These are phyloP conservation scores for Anticlea derivata DNA, from an alignment of 2,888 invertebrate genomes.

Conservation along the genomic window DNA sequence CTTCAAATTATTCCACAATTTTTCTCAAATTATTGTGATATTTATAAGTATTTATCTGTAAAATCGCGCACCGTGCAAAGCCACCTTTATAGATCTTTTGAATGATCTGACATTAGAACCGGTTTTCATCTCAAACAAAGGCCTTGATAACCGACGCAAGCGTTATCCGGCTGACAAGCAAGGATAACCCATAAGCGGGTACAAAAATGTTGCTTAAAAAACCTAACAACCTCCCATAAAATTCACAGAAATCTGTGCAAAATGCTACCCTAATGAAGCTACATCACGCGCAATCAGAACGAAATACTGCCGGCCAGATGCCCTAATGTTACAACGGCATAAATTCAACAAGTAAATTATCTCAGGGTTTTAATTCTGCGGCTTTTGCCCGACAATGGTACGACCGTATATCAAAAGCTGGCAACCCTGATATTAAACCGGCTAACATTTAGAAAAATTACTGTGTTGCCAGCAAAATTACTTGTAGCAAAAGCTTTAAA, in stretches of 20 bases:
- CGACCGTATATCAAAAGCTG: constrained; percentile 50
- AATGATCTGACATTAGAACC: too few species aligned
- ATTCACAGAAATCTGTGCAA: constrained; percentile 21
- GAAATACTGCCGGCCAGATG: constrained; percentile 51
- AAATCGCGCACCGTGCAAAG: too few species aligned
- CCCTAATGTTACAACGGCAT: constrained; percentile 52
- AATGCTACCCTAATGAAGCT: constrained; percentile 51
- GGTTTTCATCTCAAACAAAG: too few species aligned
- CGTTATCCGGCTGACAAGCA: too few species aligned
- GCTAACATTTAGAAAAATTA: constrained; percentile 50
- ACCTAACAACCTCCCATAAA: not conserved
- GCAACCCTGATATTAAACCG: constrained; percentile 52
- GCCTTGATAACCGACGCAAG: too few species aligned
- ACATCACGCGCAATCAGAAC: constrained; percentile 59
- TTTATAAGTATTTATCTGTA: too few species aligned
- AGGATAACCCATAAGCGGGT: too few species aligned
- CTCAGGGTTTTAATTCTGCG: constrained; percentile 60
- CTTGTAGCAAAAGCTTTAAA: constrained; percentile 37
- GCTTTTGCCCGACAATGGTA: constrained; percentile 44
- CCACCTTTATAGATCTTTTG: too few species aligned
- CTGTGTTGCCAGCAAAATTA: constrained; percentile 43
- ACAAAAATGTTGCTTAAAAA: too few species aligned
- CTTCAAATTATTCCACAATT: too few species aligned
- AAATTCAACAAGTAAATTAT: constrained; percentile 65
- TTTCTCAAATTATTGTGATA: too few species aligned